Evolutionary conservation across 2,113 vertebrate species (phyloP).

Genomic region (Indicator maculatus): DNA sequence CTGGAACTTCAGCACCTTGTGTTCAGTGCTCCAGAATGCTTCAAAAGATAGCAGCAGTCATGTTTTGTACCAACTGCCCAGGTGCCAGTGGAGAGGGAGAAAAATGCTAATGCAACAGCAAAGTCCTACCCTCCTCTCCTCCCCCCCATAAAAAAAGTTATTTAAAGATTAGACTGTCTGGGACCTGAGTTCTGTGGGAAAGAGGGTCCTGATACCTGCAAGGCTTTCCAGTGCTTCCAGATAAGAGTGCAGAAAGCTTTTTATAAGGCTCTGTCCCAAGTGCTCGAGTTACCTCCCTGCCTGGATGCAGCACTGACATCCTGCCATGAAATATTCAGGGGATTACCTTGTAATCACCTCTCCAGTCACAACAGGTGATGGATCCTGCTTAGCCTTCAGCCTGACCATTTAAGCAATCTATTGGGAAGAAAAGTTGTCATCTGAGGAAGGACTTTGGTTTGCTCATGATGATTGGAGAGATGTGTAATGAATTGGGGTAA

Average conservation of each 20-base stretch:
- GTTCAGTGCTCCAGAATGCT: neutral
- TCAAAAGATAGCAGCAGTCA: neutral
- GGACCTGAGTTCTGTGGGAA: neutral
- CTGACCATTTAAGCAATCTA: neutral
- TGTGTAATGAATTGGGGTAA: neutral
- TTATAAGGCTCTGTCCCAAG: constrained; percentile 23
- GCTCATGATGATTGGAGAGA: neutral
- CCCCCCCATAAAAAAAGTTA: neutral
- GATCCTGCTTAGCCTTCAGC: neutral
- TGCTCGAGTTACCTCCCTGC: constrained; percentile 60
- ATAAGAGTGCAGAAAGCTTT: constrained; percentile 11
- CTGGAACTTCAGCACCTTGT: neutral
- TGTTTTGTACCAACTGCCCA: neutral
- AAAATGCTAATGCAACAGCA: neutral
- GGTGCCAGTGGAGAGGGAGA: neutral
- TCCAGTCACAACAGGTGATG: constrained; percentile 16
- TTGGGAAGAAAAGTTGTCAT: neutral
- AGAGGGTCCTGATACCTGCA: neutral
- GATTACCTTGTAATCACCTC: constrained; percentile 71
- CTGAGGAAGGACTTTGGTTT: neutral
- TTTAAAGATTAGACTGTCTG: neutral
- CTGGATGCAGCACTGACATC: constrained; percentile 21
- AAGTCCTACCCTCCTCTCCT: neutral
- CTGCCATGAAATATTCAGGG: constrained; percentile 73
- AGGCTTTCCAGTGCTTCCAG: neutral